Percentiles rank a stretch among this genome's conserved stretches.
Evolutionary conservation across 2,888 invertebrate species (phyloP).

Genomic region (Acrocera orbiculus): DNA sequence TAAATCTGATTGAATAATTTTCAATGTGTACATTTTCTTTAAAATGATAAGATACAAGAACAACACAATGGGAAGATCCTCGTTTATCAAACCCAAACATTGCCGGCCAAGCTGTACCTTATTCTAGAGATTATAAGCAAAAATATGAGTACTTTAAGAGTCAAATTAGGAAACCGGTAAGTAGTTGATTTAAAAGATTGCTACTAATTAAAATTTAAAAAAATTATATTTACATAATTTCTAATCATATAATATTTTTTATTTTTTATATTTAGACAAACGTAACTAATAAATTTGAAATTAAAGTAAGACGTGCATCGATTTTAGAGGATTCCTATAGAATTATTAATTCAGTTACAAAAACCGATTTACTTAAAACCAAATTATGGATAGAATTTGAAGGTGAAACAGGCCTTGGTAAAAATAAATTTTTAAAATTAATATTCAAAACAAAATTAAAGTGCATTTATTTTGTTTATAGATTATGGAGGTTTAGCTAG

Average conservation of each 20-base stretch:
- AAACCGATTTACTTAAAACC: conserved; percentile 85
- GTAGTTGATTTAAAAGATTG: conserved; percentile 10
- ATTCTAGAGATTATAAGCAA: conserved; percentile 95
- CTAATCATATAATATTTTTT: neutral
- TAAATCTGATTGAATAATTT: conserved; percentile 2
- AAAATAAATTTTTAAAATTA: conserved; percentile 13
- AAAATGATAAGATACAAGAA: conserved; percentile 59
- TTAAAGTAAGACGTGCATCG: conserved; percentile 76
- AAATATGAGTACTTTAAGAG: conserved; percentile 98
- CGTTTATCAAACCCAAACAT: conserved; percentile 89
- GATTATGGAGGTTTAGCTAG: conserved; percentile 94
- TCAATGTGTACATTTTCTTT: neutral
- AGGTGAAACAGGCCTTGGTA: conserved; percentile 74
- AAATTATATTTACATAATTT: neutral
- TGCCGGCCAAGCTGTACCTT: conserved; percentile 95
- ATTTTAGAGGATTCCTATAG: conserved; percentile 96
- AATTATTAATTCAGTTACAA: conserved; percentile 77
- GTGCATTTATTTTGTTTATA: conserved; percentile 22
- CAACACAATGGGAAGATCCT: conserved; percentile 99
- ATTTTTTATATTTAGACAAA: conserved; percentile 52
- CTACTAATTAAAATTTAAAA: neutral
- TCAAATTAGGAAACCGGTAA: conserved; percentile 84
- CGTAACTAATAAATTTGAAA: conserved; percentile 95
- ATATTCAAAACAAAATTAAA: conserved; percentile 1
- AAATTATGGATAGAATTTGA: conserved; percentile 99